phyloP scores from a whole-genome alignment of 2,797 vertebrate species.

The Orestias chungarensis region DNA sequence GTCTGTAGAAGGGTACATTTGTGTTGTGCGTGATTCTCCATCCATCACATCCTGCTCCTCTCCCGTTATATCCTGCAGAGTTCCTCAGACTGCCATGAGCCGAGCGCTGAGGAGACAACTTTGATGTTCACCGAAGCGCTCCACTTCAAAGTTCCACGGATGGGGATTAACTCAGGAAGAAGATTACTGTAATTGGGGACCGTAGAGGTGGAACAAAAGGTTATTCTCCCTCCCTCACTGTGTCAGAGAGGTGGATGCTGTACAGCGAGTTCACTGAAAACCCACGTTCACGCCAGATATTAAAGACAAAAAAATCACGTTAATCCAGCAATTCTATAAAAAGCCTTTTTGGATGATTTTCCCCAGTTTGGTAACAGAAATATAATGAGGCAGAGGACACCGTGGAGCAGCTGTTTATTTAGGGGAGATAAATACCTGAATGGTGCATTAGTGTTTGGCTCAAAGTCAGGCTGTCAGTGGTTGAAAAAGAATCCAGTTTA shows the following conservation, averaged over 20 bases:
- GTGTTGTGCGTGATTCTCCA: constrained; percentile 19
- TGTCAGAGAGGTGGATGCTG: constrained; percentile 47
- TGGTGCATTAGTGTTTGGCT: constrained; percentile 9
- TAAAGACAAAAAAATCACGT: constrained; percentile 11
- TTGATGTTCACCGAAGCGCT: constrained; percentile 62
- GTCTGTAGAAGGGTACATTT: constrained; percentile 26
- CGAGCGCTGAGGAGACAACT: constrained; percentile 49
- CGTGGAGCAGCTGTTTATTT: constrained; percentile 11
- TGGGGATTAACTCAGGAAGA: constrained; percentile 61
- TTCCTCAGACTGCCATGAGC: constrained; percentile 34
- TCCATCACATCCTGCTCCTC: constrained; percentile 29
- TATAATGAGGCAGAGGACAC: background rate
- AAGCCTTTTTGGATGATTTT: constrained; percentile 5
- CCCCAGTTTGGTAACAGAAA: background rate
- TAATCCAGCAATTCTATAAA: constrained; percentile 13
- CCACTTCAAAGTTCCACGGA: constrained; percentile 63
- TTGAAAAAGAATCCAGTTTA: too few relatives aligned
- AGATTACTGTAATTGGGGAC: constrained; percentile 74
- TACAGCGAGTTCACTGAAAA: constrained; percentile 26
- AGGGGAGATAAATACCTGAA: constrained; percentile 19
- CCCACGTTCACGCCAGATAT: constrained; percentile 14
- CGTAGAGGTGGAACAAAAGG: constrained; percentile 70
- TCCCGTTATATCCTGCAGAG: constrained; percentile 29
- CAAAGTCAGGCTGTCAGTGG: background rate
- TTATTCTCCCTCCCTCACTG: constrained; percentile 23